These are phyloP conservation scores for Indicator indicator DNA, from an alignment of 2,113 vertebrate species.

Conservation along the genomic window DNA sequence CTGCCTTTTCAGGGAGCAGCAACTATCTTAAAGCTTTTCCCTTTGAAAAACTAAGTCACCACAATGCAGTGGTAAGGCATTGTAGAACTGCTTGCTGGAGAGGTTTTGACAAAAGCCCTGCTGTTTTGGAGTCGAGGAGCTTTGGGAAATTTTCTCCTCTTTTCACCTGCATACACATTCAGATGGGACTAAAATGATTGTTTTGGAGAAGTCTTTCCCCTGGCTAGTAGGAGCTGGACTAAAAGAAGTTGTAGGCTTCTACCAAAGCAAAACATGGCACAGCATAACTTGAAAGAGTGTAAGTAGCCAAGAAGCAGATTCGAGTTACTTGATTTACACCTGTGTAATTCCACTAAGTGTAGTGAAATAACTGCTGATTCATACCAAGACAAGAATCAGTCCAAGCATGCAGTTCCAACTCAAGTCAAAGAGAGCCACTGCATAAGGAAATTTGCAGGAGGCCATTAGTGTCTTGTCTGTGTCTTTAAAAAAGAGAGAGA, in stretches of 20 bases:
- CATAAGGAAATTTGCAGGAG: constrained; percentile 4
- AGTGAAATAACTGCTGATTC: constrained; percentile 8
- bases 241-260: background rate
- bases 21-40: constrained; percentile 1
- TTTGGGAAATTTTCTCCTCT: background rate
- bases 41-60: constrained; percentile 27
- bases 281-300: background rate
- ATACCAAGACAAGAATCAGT: background rate
- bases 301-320: background rate
- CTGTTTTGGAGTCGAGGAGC: background rate
- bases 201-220: background rate
- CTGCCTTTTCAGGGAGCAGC: constrained; percentile 42
- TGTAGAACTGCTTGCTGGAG: background rate
- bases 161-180: background rate
- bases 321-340: background rate
- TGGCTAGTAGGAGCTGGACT: background rate
- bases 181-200: background rate
- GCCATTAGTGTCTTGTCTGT: background rate
- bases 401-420: background rate
- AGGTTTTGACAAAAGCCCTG: background rate
- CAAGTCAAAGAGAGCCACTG: background rate
- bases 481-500: background rate
- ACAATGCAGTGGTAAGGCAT: background rate
- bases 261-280: background rate
- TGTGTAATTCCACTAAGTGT: background rate